phyloP scores from a whole-genome alignment of 2,797 vertebrate species.

The Pristis pectinata region DNA sequence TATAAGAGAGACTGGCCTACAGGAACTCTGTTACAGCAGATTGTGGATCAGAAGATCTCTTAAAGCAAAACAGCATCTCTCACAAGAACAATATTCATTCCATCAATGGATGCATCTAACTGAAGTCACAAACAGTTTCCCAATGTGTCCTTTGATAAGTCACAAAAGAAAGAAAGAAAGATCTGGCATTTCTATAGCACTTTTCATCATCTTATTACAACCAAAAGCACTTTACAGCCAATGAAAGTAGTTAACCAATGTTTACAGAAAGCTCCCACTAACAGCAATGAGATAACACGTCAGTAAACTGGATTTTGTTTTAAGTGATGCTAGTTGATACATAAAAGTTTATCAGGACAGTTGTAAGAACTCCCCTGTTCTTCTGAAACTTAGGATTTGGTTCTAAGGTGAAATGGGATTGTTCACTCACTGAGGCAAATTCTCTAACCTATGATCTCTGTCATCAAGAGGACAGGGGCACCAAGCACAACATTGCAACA shows the following conservation, averaged over 20 bases:
- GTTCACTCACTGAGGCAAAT: neutral
- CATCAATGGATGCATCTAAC: neutral
- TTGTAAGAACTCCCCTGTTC: neutral
- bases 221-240: neutral
- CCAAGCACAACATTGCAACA: too few species aligned
- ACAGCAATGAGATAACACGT: neutral
- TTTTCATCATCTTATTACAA: neutral
- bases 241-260: neutral
- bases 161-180: neutral
- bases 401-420: neutral
- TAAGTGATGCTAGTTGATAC: neutral
- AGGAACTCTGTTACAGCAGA: neutral
- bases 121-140: neutral
- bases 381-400: neutral
- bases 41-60: neutral
- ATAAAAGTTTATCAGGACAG: neutral
- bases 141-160: neutral
- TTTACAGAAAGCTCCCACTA: neutral
- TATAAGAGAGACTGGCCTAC: neutral
- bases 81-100: neutral
- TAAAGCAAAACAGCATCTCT: neutral
- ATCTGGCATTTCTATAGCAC: neutral
- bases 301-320: neutral
- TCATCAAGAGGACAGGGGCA: too few species aligned
- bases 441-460: neutral